phyloP scores from a whole-genome alignment of 2,113 vertebrate genomes.

The Notarius quadriscutis region DNA sequence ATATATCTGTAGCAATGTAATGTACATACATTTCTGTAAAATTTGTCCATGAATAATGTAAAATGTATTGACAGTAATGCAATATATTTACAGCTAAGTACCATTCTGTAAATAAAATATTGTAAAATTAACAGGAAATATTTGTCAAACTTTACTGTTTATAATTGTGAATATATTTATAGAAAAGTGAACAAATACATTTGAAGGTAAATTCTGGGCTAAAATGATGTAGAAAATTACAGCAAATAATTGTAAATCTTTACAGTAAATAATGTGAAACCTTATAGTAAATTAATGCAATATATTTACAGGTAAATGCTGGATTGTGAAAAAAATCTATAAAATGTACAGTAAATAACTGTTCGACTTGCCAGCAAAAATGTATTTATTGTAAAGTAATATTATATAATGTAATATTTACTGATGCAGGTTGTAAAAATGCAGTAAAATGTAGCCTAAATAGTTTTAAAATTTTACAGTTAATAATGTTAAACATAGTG shows the following conservation, averaged over 20 bases:
- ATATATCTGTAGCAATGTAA: no score
- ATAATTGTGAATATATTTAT: no score
- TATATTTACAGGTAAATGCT: neutral
- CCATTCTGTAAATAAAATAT: no score
- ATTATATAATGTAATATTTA: neutral
- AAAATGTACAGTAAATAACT: neutral
- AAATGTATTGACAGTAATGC: no score
- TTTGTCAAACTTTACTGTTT: no score
- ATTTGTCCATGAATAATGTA: no score
- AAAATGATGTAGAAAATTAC: no score
- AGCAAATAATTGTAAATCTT: neutral
- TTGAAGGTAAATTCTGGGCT: no score
- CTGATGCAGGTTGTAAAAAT: neutral
- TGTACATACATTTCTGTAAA: no score
- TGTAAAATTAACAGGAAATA: no score
- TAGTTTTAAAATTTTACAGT: neutral
- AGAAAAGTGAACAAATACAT: no score
- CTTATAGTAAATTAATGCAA: neutral
- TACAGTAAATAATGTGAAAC: neutral
- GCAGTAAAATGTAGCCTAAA: neutral
- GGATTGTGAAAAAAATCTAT: neutral
- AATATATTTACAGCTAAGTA: no score
- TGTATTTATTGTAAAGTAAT: neutral
- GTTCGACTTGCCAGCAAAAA: neutral
- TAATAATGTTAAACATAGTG: neutral